phyloP scores from a whole-genome alignment of 2,797 vertebrate species.

The Sebastes glaucus region DNA sequence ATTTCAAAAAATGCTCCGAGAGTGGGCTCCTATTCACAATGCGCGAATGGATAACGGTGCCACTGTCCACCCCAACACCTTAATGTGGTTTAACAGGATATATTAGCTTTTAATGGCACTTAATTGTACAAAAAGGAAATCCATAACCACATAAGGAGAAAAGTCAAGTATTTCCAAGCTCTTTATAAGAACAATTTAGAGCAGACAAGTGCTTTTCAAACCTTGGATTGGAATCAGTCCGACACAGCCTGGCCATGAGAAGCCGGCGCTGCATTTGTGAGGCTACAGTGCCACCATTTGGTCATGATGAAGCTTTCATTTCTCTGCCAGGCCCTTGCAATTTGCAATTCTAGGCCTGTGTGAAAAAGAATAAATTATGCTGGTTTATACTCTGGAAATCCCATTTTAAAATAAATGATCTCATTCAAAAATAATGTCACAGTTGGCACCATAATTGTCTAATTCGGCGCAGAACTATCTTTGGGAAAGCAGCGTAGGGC shows the following conservation, averaged over 20 bases:
- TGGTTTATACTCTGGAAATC: conserved; percentile 36
- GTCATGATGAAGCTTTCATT: conserved; percentile 20
- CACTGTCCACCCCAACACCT: conserved; percentile 71
- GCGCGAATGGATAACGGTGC: conserved; percentile 43
- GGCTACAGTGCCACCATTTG: conserved; percentile 84
- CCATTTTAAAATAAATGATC: conserved; percentile 41
- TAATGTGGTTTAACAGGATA: conserved; percentile 81
- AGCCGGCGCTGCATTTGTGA: conserved; percentile 71
- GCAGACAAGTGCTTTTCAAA: conserved; percentile 88
- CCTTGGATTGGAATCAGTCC: conserved; percentile 81
- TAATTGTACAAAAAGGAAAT: conserved; percentile 86
- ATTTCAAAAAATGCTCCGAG: conserved; percentile 59
- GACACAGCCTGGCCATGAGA: conserved; percentile 49
- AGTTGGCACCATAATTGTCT: conserved; percentile 38
- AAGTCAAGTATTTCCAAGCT: conserved; percentile 89
- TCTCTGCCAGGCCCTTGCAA: conserved; percentile 1
- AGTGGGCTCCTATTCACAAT: conserved; percentile 56
- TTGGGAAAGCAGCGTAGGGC: neutral
- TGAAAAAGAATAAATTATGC: conserved; percentile 31
- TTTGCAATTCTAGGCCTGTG: conserved; percentile 12
- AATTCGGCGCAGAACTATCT: conserved; percentile 18
- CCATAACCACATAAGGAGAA: conserved; percentile 86
- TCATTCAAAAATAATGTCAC: conserved; percentile 38
- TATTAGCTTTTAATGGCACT: conserved; percentile 87
- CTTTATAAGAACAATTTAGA: conserved; percentile 89